These are phyloP conservation scores for Diarsia rubi DNA, from an alignment of 2,888 invertebrate species.

Conservation along the genomic window DNA sequence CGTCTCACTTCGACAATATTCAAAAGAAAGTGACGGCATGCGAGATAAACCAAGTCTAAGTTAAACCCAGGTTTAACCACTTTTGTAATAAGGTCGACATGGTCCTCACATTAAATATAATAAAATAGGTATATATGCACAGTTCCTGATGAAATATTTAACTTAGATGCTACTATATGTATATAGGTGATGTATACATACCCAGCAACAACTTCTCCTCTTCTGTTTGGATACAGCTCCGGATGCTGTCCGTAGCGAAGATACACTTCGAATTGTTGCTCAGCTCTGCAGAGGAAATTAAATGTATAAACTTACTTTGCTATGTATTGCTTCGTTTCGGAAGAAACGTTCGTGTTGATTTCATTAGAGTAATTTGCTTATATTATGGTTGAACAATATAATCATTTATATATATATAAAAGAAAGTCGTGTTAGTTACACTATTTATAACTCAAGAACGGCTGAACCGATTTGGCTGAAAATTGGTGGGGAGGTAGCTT, in stretches of 20 bases:
- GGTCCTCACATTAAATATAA: too few relatives aligned
- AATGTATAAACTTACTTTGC: slow-evolving; percentile 23
- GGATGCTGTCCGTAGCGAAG: slow-evolving; percentile 98
- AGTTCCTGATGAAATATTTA: background rate
- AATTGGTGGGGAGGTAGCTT: too few relatives aligned
- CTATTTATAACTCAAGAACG: too few relatives aligned
- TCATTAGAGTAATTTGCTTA: background rate
- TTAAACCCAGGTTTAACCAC: too few relatives aligned
- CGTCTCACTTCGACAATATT: too few relatives aligned
- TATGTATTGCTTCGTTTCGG: background rate
- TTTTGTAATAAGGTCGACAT: too few relatives aligned
- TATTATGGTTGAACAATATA: background rate
- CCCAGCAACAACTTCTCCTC: slow-evolving; percentile 97
- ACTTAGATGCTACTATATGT: background rate
- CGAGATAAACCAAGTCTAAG: too few relatives aligned
- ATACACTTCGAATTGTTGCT: slow-evolving; percentile 97
- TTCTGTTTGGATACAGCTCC: slow-evolving; percentile 96
- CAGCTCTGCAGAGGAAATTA: slow-evolving; percentile 91
- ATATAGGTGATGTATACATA: slow-evolving; percentile 81
- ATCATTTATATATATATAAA: too few relatives aligned
- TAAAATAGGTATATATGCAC: too few relatives aligned
- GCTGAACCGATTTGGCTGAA: too few relatives aligned
- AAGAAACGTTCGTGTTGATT: background rate
- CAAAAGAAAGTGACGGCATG: too few relatives aligned
- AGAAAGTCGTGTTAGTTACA: too few relatives aligned